Evolutionary conservation across 2,797 vertebrate species (phyloP).

Genomic region (Distichodus sexfasciatus): DNA sequence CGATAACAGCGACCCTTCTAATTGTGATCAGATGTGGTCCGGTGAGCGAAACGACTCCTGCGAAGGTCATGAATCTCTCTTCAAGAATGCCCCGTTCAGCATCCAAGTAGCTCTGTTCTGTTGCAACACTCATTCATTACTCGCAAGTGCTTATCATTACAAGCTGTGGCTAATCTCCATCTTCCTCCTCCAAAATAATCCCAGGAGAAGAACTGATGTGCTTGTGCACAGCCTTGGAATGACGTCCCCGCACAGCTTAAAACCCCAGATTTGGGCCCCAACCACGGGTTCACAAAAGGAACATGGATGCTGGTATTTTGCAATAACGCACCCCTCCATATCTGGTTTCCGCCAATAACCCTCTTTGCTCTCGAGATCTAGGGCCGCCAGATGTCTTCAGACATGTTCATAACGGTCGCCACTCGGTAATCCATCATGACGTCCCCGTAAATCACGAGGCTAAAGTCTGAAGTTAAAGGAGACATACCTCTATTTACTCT

Average conservation of each 20-base stretch:
- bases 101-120: conserved; percentile 65
- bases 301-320: conserved; percentile 68
- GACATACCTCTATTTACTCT: conserved; percentile 50
- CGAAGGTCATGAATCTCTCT: conserved; percentile 61
- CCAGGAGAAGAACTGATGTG: conserved; percentile 18
- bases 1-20: conserved; percentile 63
- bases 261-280: conserved; percentile 48
- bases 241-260: conserved; percentile 13
- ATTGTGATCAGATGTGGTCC: conserved; percentile 71
- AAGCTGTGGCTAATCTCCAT: conserved; percentile 39
- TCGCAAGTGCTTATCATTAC: conserved; percentile 54
- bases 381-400: conserved; percentile 90
- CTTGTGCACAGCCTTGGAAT: neutral
- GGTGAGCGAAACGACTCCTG: conserved; percentile 61
- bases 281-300: conserved; percentile 72
- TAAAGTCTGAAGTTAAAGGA: conserved; percentile 57
- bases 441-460: conserved; percentile 78
- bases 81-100: conserved; percentile 55
- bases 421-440: conserved; percentile 89
- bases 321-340: conserved; percentile 71
- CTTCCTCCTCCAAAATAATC: conserved; percentile 14
- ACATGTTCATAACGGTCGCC: conserved; percentile 91
- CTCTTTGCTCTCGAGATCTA: conserved; percentile 82
- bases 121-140: conserved; percentile 59
- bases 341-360: conserved; percentile 84